Base-by-base conservation (phyloP, 1,140 invertebrate genomes). In the Ctenoplectra terminalis region DNA sequence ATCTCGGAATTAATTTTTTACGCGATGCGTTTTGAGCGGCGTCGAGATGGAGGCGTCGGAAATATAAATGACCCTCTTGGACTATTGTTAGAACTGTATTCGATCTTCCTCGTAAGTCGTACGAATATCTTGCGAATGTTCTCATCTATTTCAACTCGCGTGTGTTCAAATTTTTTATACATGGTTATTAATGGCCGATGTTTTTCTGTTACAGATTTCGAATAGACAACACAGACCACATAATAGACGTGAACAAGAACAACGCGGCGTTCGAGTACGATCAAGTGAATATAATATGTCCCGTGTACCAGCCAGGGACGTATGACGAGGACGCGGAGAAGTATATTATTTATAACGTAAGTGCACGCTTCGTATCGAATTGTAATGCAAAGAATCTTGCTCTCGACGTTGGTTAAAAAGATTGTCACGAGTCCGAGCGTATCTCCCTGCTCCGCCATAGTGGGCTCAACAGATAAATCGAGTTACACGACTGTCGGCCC, bases 201-300 rank as follows among this genome's bases (percentile, higher is more conserved):
- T 46, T 90, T n/a, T 87, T 91, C 78, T 93, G 88, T 96, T 96
- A 90, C 94, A 99, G 98, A 96, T 99, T 99, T 95, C 96, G 98
- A 92, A 99, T 99, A 96, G 98, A 99, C 95, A 99, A 99, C 93
- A 99, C 98, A 43, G 98, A 99, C 94, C 98, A 99, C 94, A 98
- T 99, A 92, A 98, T 99, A 92, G 98, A 99, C 94, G 97, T 99
- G 82, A 99, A 99, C 95, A 97, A 98, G 94, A 97, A 97, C 83
- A 99, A 98, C 94, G 95, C 97, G 82, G 96, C 97, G 89, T 98
- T 98, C 92, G 98, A 98, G 92, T 99, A 98, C 94, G 98, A 99
- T 92, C 98, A 99, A 94, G 98, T 98, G 84, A 98, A 99, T 92
- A 98, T 99, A 92, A 98, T 99, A 91, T 99, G 98, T 95, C 98